Percentiles rank a stretch among this genome's conserved stretches.
Conservation (phyloP, 2,113 vertebrate species). For the Pygoscelis adeliae region DNA sequence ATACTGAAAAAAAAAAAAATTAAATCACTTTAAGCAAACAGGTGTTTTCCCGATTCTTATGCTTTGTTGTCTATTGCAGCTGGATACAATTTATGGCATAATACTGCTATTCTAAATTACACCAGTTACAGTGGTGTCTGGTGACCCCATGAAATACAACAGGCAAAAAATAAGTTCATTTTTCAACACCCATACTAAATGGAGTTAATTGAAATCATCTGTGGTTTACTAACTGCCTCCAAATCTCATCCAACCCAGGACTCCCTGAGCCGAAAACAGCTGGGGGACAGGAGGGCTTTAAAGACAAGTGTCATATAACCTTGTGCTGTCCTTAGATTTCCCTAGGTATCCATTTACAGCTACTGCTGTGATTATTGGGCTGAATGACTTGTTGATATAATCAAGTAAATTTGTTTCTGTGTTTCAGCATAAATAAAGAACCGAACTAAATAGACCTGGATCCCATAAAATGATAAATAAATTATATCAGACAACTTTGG, state of each 20-base stretch:
- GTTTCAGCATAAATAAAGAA: background rate
- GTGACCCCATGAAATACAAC: background rate
- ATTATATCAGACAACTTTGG: background rate
- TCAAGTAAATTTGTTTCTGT: background rate
- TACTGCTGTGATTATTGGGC: background rate
- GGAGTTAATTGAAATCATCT: background rate
- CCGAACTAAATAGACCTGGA: background rate
- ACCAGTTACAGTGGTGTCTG: background rate
- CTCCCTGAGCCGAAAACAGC: background rate
- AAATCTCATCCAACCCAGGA: background rate
- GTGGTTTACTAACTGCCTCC: background rate
- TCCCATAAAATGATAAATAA: background rate
- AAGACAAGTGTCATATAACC: background rate
- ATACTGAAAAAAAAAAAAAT: background rate
- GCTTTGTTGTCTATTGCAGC: background rate
- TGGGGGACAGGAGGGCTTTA: background rate
- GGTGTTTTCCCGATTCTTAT: background rate
- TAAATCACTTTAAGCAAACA: background rate
- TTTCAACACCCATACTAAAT: background rate
- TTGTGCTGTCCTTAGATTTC: background rate
- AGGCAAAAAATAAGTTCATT: background rate
- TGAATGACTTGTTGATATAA: background rate
- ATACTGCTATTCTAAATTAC: background rate
- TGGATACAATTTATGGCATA: background rate
- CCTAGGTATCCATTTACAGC: background rate